Evolutionary conservation across 1,140 invertebrate genomes (phyloP).

Genomic region (Elysia chlorotica): DNA sequence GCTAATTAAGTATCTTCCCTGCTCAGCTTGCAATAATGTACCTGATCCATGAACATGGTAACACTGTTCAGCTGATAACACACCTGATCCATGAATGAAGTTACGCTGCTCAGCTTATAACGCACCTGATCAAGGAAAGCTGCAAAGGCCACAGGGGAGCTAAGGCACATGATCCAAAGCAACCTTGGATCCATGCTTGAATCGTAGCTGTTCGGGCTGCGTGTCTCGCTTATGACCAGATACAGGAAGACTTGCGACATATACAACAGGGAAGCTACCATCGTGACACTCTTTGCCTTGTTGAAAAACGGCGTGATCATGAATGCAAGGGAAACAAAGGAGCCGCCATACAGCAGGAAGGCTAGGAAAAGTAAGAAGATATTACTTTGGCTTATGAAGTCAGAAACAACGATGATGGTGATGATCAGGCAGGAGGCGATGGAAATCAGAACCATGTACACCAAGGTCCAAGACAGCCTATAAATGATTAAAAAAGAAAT

Average conservation of each 20-base stretch:
- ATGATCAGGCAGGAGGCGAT: constrained; percentile 66
- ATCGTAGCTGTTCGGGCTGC: constrained; percentile 29
- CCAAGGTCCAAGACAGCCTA: constrained; percentile 83
- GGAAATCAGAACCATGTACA: constrained; percentile 72
- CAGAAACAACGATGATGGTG: constrained; percentile 73
- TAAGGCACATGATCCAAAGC: constrained; percentile 77
- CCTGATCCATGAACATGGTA: too few relatives aligned
- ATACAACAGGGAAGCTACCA: too few relatives aligned
- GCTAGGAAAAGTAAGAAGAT: constrained; percentile 79
- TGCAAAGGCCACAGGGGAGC: constrained; percentile 82
- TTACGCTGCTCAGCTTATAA: too few relatives aligned
- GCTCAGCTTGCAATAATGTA: too few relatives aligned
- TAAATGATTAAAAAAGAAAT: too few relatives aligned
- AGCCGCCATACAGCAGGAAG: constrained; percentile 79
- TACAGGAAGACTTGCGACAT: constrained; percentile 78
- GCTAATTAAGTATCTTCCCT: too few relatives aligned
- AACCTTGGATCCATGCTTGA: constrained; percentile 59
- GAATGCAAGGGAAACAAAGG: constrained; percentile 82
- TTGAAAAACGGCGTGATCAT: constrained; percentile 86
- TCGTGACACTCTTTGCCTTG: constrained; percentile 77
- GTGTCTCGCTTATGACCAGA: constrained; percentile 58
- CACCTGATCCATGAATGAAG: too few relatives aligned
- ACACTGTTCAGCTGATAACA: too few relatives aligned
- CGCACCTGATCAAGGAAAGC: constrained; percentile 82
- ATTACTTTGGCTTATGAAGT: constrained; percentile 80